phyloP scores from a whole-genome alignment of 2,797 vertebrate genomes.

The Poeciliopsis turneri region DNA sequence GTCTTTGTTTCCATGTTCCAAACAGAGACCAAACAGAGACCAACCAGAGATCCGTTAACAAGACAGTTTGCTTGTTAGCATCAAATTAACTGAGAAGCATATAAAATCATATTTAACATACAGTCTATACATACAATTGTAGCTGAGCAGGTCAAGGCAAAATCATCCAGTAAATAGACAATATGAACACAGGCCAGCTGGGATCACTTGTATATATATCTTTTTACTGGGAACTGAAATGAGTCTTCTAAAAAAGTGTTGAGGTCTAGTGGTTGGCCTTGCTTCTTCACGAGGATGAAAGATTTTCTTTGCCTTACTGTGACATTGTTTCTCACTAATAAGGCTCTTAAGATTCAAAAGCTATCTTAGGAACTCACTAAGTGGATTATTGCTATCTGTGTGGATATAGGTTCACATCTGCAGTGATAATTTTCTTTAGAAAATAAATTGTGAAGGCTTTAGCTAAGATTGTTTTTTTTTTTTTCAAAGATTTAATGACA shows the following conservation, averaged over 20 bases:
- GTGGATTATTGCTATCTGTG: not conserved
- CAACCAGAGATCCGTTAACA: not conserved
- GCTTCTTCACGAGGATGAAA: not conserved
- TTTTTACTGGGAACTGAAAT: not conserved
- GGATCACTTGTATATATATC: not conserved
- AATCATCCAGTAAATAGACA: not conserved
- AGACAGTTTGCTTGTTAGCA: not conserved
- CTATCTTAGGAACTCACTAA: not conserved
- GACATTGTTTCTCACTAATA: not conserved
- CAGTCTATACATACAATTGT: not conserved
- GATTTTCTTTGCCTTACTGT: not conserved
- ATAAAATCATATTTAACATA: not conserved
- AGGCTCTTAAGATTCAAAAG: not conserved
- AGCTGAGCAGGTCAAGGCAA: not conserved
- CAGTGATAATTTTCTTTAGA: not conserved
- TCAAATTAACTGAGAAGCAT: not conserved
- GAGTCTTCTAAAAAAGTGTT: not conserved
- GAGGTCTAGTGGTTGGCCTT: not conserved
- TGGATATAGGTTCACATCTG: not conserved
- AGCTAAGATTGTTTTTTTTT: not conserved
- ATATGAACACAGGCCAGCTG: not conserved
- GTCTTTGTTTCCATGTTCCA: not conserved
- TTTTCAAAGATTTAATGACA: not conserved
- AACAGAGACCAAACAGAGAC: not conserved
- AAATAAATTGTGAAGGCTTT: not conserved